Evolutionary conservation across 1,140 invertebrate species (phyloP), one percentile per base, ranked within the genome.

Genomic region (Bicyclus anynana): DNA sequence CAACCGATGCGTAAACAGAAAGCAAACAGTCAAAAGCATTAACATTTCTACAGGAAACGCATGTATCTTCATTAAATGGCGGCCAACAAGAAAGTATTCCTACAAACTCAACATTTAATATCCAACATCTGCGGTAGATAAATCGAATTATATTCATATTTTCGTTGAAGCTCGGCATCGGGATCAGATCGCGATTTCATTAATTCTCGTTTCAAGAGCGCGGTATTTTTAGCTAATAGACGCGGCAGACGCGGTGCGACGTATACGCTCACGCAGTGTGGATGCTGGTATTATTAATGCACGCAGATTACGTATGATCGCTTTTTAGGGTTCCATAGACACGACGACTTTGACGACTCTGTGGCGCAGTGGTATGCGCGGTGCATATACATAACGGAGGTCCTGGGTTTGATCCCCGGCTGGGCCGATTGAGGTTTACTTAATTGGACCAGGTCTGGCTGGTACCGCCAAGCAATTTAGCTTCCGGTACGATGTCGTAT

Each of bases 211-310:
- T 52, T 66, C 60, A 62, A 66, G 67, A 62, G 47, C 51, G 40
- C 48, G 51, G 58, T 63, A 66, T 66, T 66, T 69, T 60, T 66
- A 69, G 63, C 52, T 55, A 59, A 61, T 59, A 44, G 51, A 65
- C 55, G 57, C 55, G 59, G 58, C 57, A 53, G 27, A 51, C 42
- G 33, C 20, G 38, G 44, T 18, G n/a, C 40, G 37, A 33, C 29
- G 7, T 10, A n/a, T n/a, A 33, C 29, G 29, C 29, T 33, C 29
- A 33, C 29, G 29, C 9, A 33, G 10, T 12, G 2, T 6, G 10
- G 2, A 29, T 10, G 2, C 2, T 6, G 27, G 9, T 29, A 29
- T 10, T 4, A 23, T 23, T n/a, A n/a, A 23, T 23, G 23, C 23
- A 23, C 23, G 23, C 23, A 23, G 23, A 23, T 23, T 23, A 7